Evolutionary conservation across 2,797 vertebrate genomes (phyloP).

Genomic region (Monodelphis domestica): DNA sequence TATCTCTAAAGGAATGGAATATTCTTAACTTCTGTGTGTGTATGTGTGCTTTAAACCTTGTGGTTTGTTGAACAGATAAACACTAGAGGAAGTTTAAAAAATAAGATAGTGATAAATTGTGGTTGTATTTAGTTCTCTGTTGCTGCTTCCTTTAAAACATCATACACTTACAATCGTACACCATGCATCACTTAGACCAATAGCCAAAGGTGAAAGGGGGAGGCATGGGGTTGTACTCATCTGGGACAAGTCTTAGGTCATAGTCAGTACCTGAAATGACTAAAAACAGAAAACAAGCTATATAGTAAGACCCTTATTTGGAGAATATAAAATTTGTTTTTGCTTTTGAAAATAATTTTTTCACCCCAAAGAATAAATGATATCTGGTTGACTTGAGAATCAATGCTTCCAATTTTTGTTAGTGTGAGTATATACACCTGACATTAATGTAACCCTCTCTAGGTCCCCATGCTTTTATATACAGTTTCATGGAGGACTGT

Average conservation of each 20-base stretch:
- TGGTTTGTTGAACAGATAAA: background rate
- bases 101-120: background rate
- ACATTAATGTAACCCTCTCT: background rate
- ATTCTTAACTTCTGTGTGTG: no score
- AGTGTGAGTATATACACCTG: background rate
- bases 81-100: background rate
- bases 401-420: background rate
- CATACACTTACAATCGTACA: background rate
- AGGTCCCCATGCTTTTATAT: background rate
- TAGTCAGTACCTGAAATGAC: slow-evolving; percentile 29
- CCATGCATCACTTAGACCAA: slow-evolving; percentile 26
- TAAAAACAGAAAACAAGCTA: slow-evolving; percentile 34
- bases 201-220: background rate
- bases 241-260: slow-evolving; percentile 20
- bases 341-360: slow-evolving; percentile 34
- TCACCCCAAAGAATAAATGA: slow-evolving; percentile 22
- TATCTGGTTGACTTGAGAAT: background rate
- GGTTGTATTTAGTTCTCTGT: background rate
- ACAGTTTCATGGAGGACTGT: background rate
- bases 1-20: background rate
- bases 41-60: no score
- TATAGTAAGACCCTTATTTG: slow-evolving; percentile 1
- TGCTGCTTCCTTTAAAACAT: background rate
- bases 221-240: background rate
- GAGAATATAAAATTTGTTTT: slow-evolving; percentile 37